A percentile compares a stretch with the other conserved stretches of the same genome.
Evolutionary conservation across 2,113 vertebrate species (phyloP).

Genomic region (Zosterops japonicus): DNA sequence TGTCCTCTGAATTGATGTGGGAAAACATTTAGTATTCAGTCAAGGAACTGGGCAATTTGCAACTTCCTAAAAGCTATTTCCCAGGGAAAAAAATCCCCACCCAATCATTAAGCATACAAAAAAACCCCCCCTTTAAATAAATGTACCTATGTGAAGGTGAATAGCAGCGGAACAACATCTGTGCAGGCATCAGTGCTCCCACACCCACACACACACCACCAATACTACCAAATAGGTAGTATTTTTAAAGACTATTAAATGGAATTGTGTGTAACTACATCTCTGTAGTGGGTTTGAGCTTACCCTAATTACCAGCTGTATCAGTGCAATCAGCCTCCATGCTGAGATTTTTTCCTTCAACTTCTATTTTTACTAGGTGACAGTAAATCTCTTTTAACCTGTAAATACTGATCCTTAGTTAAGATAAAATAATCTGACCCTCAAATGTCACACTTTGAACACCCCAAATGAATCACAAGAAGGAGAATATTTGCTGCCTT

Average conservation of each 20-base stretch:
- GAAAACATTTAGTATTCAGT: not conserved
- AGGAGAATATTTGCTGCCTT: not conserved
- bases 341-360: not conserved
- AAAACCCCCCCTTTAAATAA: not conserved
- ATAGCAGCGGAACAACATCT: not conserved
- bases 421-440: not conserved
- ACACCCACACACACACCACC: not conserved
- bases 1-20: not conserved
- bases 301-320: not conserved
- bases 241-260: not conserved
- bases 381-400: not conserved
- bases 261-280: not conserved
- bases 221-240: not conserved
- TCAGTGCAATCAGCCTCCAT: not conserved
- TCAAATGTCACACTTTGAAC: not conserved
- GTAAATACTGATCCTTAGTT: not conserved
- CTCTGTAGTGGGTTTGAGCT: not conserved
- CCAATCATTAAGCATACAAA: not conserved
- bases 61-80: not conserved
- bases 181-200: not conserved
- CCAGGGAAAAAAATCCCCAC: rapidly evolving
- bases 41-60: not conserved
- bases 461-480: not conserved
- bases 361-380: not conserved
- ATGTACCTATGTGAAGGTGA: not conserved